Base-by-base conservation (phyloP, 2,797 vertebrate species). In the Nyctalus aviator region DNA sequence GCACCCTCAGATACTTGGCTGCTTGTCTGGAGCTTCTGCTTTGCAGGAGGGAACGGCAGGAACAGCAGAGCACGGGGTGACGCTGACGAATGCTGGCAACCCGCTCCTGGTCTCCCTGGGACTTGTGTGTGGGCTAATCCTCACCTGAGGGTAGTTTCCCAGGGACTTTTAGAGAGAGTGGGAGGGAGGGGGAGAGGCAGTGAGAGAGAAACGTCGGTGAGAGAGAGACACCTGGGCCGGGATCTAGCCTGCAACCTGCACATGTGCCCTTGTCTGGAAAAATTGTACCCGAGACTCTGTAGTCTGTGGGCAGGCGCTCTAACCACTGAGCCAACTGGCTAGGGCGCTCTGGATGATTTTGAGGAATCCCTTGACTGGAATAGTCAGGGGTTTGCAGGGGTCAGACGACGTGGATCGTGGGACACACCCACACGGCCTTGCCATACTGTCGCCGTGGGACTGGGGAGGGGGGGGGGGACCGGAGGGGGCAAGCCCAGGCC, bases 71-170 rank as follows among this genome's bases (percentile, higher is more conserved):
- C 11, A 6, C 48, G 41, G n/a, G 62, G 53, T 0, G 5, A 32
- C 7, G 11, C 18, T 53, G 50, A 6, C 14, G 2, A 12, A 5
- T 20, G 0, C 25, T 6, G 14, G 8, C 18, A 5, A 0, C 18
- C 66, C 50, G 46, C 35, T 15, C 3, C 17, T 1, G 17, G 50
- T 53, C 50, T 18, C 50, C 50, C 17, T 53, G 37, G 6, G 37
- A 41, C 37, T 41, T 41, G 11, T 27, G 57, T 59, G 25, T 59
- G 44, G 44, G 57, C 27, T 23, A 55, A 11, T 59, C 57, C 23
- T 25, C 57, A 59, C 57, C 57, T 27, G 57, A 59, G 57, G 57
- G 4, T 59, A 5, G 57, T 59, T 59, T 59, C 5, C 55, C 57
- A 0, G 12, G 11, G 23, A 5, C 2, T 59, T 25, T 59, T 27